phyloP scores from a whole-genome alignment of 2,888 invertebrate genomes.

The Phaedon cochleariae region DNA sequence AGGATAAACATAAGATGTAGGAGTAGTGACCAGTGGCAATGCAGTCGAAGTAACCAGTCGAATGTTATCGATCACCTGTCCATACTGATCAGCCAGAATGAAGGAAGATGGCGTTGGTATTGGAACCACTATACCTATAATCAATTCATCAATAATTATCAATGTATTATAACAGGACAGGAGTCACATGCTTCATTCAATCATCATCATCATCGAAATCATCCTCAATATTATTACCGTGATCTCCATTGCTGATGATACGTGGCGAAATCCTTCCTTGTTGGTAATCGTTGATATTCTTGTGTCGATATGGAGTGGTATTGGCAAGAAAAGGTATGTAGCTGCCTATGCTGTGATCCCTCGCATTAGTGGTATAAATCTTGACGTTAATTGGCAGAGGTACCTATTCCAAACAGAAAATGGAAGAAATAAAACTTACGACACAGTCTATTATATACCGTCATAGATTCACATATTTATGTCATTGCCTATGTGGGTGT shows the following conservation, averaged over 20 bases:
- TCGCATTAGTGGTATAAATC: slow-evolving; percentile 45
- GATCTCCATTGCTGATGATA: slow-evolving; percentile 34
- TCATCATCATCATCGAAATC: no score
- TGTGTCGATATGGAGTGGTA: slow-evolving; percentile 42
- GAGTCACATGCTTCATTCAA: no score
- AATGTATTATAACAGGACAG: no score
- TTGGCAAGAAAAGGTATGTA: slow-evolving; percentile 41
- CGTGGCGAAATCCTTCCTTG: slow-evolving; percentile 40
- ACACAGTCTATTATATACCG: no score
- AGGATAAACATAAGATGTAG: background rate
- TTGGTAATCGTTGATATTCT: slow-evolving; percentile 27
- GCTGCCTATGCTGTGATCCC: slow-evolving; percentile 42
- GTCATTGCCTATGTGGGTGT: no score
- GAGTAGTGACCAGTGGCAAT: slow-evolving; percentile 24
- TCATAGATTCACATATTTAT: no score
- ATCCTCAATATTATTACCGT: no score
- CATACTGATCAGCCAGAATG: slow-evolving; percentile 34
- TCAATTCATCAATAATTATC: no score
- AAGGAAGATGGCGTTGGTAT: slow-evolving; percentile 32
- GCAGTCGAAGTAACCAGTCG: slow-evolving; percentile 28
- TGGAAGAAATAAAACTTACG: background rate
- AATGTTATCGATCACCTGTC: slow-evolving; percentile 33
- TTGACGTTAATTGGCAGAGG: slow-evolving; percentile 42
- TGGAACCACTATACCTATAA: slow-evolving; percentile 24
- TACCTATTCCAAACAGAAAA: slow-evolving; percentile 17